Evolutionary conservation across 2,113 vertebrate species (phyloP).

Genomic region (Dromiciops gliroides): DNA sequence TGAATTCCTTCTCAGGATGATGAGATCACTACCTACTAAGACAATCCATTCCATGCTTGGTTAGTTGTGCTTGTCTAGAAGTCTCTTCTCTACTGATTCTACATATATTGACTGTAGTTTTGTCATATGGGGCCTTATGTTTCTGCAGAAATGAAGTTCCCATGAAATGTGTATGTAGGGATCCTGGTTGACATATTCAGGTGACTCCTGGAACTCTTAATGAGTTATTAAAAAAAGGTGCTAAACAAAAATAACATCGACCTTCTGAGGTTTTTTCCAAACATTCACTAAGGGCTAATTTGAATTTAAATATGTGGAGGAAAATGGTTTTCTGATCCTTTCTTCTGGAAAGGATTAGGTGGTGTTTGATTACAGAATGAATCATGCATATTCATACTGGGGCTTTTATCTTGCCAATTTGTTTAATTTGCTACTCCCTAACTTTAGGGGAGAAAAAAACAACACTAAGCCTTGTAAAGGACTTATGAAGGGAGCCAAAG

Average conservation of each 20-base stretch:
- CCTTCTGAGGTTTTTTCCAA: not conserved
- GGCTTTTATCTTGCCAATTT: slow-evolving; percentile 2
- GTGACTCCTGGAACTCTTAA: not conserved
- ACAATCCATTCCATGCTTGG: not conserved
- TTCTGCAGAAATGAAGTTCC: not conserved
- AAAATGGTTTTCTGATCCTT: not conserved
- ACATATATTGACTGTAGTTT: not conserved
- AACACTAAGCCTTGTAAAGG: not conserved
- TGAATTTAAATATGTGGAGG: not conserved
- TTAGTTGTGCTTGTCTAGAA: not conserved
- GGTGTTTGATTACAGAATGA: not conserved
- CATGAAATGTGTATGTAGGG: not conserved
- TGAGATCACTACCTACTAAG: not conserved
- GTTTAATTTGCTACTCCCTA: slow-evolving; percentile 2
- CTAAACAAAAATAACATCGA: not conserved
- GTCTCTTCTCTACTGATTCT: not conserved
- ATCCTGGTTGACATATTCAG: not conserved
- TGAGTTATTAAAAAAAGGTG: not conserved
- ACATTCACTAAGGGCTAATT: not conserved
- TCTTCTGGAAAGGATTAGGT: not conserved
- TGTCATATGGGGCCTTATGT: not conserved
- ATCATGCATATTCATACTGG: not conserved
- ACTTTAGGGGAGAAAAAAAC: not conserved
- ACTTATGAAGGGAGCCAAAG: not conserved
- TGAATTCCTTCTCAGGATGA: not conserved